Conservation (phyloP, 2,113 vertebrate species). For the Varanus komodoensis region DNA sequence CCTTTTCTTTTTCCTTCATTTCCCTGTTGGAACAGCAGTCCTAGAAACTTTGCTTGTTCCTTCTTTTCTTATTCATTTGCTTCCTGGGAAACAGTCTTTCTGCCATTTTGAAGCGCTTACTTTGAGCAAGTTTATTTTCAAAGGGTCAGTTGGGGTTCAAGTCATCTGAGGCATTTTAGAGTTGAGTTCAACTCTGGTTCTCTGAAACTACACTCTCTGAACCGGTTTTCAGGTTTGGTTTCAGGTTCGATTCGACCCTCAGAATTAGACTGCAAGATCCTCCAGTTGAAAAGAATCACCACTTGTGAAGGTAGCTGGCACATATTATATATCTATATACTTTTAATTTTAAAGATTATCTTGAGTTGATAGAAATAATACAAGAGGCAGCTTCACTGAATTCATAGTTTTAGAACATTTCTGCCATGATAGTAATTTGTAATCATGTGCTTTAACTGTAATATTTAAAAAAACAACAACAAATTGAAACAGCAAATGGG, state of each 20-base stretch:
- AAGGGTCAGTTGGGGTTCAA: background rate
- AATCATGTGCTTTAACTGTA: background rate
- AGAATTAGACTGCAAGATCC: slow-evolving; percentile 32
- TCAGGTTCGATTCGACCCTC: slow-evolving; percentile 26
- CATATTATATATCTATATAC: background rate
- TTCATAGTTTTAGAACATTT: background rate
- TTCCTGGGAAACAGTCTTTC: background rate
- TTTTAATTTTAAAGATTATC: background rate
- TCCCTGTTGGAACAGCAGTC: background rate
- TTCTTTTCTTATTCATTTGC: background rate
- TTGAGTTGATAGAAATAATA: background rate
- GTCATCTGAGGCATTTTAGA: background rate
- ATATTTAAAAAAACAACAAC: background rate
- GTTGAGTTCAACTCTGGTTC: background rate
- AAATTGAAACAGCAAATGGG: background rate
- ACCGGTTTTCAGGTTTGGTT: slow-evolving; percentile 32
- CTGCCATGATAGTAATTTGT: background rate
- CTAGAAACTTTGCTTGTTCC: background rate
- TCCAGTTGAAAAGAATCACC: slow-evolving; percentile 5
- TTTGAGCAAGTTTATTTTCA: background rate
- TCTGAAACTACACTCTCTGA: slow-evolving; percentile 19
- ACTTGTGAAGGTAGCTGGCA: slow-evolving; percentile 25
- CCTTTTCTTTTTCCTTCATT: background rate
- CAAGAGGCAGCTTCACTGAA: background rate
- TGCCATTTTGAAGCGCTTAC: background rate